Conservation (phyloP, 2,113 vertebrate genomes). For the Neodon shergylaensis region DNA sequence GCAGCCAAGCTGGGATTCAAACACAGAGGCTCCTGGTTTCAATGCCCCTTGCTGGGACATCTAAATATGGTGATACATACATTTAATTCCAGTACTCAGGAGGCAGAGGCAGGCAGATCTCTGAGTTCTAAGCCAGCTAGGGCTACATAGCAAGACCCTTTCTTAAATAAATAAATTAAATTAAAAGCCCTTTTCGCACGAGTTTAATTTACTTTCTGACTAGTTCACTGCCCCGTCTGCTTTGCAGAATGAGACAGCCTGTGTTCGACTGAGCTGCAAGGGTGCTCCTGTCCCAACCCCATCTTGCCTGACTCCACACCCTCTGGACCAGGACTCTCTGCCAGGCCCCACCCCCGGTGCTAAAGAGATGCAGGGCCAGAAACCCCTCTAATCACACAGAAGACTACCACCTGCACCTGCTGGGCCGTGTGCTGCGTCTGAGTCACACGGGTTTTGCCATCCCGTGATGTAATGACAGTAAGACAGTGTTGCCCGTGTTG, state of each 20-base stretch:
- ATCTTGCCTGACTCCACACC: not conserved
- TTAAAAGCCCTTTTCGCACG: not conserved
- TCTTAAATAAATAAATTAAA: not conserved
- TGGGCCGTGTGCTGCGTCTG: not conserved
- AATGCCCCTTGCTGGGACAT: not conserved
- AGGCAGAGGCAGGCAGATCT: not conserved
- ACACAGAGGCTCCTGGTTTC: not conserved
- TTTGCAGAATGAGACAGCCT: not conserved
- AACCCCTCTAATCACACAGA: not conserved
- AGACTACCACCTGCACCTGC: not conserved
- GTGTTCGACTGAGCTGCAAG: not conserved
- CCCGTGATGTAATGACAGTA: not conserved
- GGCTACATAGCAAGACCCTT: not conserved
- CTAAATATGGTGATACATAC: too few species aligned
- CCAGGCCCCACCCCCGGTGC: not conserved
- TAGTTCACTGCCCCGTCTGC: not conserved
- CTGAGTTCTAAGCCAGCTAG: not conserved
- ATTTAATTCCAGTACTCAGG: not conserved
- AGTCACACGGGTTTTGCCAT: not conserved
- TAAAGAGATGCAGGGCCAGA: not conserved
- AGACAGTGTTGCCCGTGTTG: fast-evolving
- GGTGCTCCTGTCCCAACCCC: not conserved
- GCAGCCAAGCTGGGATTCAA: not conserved
- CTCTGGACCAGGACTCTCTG: not conserved
- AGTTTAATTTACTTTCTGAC: not conserved